Percentiles rank a stretch among this genome's conserved stretches.
phyloP scores from a whole-genome alignment of 2,888 invertebrate species.

The Marasmarcha lunaedactyla region DNA sequence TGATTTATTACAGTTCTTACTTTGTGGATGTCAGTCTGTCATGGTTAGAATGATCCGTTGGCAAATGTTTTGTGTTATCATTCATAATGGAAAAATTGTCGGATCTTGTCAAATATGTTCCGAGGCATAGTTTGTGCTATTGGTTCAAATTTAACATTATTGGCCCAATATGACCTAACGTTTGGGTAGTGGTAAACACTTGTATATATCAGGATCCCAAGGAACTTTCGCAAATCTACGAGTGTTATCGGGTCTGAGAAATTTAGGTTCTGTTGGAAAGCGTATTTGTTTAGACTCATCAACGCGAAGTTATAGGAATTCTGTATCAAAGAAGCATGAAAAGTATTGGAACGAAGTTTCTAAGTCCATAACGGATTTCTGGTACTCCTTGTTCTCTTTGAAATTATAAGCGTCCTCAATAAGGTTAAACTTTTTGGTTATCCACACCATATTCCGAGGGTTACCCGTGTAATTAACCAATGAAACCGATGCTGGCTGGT shows the following conservation, averaged over 20 bases:
- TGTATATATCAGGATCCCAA: constrained; percentile 13
- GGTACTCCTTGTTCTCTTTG: constrained; percentile 10
- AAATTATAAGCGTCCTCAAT: constrained; percentile 14
- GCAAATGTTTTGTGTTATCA: constrained; percentile 19
- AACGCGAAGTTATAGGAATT: constrained; percentile 10
- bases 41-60: constrained; percentile 18
- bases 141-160: not conserved
- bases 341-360: constrained; percentile 14
- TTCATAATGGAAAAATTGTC: constrained; percentile 20
- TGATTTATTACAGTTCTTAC: constrained; percentile 22
- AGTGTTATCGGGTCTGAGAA: constrained; percentile 5
- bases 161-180: constrained; percentile 10
- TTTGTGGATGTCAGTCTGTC: constrained; percentile 23
- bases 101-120: constrained; percentile 21
- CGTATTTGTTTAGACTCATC: constrained; percentile 13
- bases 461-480: not conserved
- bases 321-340: constrained; percentile 13
- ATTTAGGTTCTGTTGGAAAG: constrained; percentile 12
- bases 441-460: constrained; percentile 12
- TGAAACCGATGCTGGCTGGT: too few species aligned
- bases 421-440: constrained; percentile 11
- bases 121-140: constrained; percentile 2
- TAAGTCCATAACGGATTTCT: constrained; percentile 12
- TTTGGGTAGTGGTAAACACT: constrained; percentile 12
- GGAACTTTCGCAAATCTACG: constrained; percentile 6